Evolutionary conservation across 1,140 invertebrate genomes (phyloP).

Genomic region (Ceratitis capitata): DNA sequence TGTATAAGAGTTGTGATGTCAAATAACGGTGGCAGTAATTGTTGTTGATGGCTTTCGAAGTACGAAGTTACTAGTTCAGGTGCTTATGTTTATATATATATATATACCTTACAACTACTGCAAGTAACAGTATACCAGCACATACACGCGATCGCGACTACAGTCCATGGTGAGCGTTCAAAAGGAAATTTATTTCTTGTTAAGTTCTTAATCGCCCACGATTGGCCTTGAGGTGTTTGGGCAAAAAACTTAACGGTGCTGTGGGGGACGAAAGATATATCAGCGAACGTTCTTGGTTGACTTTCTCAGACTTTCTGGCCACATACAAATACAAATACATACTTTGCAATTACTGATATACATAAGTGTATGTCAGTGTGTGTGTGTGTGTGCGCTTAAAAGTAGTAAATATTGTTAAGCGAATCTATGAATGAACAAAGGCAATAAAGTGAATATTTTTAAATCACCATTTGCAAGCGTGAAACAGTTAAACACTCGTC

Average conservation of each 20-base stretch:
- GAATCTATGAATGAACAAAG: not conserved
- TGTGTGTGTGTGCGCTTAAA: not conserved
- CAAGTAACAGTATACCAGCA: not conserved
- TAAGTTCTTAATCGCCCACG: not conserved
- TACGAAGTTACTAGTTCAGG: too few relatives aligned
- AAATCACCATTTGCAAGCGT: not conserved
- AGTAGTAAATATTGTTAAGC: not conserved
- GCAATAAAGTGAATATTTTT: not conserved
- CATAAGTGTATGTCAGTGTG: not conserved
- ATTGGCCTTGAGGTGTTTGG: not conserved
- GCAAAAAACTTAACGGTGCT: not conserved
- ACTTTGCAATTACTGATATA: too few relatives aligned
- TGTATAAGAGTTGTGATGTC: not conserved
- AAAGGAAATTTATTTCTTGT: not conserved
- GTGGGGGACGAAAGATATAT: not conserved
- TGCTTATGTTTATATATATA: not conserved
- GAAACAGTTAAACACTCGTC: not conserved
- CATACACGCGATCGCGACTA: not conserved
- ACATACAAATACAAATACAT: not conserved
- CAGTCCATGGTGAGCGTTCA: not conserved
- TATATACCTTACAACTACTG: too few relatives aligned
- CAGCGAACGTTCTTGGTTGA: not conserved
- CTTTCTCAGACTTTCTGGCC: not conserved
- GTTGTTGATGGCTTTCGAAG: not conserved
- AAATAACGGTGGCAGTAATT: not conserved